A percentile compares a stretch with the other conserved stretches of the same genome.
phyloP scores from a whole-genome alignment of 1,140 invertebrate genomes.

The Drosophila teissieri region DNA sequence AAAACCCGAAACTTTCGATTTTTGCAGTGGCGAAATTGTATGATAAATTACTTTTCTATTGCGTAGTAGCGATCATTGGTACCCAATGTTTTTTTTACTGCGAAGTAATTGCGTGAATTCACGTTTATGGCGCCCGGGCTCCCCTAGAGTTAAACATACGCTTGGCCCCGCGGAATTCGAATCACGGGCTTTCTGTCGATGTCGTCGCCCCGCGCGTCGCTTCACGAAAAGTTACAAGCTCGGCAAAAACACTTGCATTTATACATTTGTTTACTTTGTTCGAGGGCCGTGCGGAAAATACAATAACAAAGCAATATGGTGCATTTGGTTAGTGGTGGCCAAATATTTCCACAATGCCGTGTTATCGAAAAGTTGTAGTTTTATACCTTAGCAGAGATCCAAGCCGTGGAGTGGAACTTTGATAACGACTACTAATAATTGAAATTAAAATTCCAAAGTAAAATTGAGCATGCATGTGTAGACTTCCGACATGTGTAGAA shows the following conservation, averaged over 20 bases:
- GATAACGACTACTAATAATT: not conserved
- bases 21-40: slow-evolving; percentile 17
- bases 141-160: slow-evolving; percentile 2
- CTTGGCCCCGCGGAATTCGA: slow-evolving; percentile 19
- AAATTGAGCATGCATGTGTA: too few relatives aligned
- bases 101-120: slow-evolving; percentile 24
- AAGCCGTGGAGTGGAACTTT: not conserved
- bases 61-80: slow-evolving; percentile 46
- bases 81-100: slow-evolving; percentile 34
- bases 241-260: slow-evolving; percentile 37
- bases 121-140: slow-evolving; percentile 19
- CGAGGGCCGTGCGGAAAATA: slow-evolving; percentile 44
- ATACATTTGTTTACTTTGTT: slow-evolving; percentile 36
- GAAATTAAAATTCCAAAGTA: too few relatives aligned
- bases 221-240: slow-evolving; percentile 35
- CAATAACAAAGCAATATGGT: slow-evolving; percentile 18
- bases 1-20: slow-evolving; percentile 10
- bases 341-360: not conserved
- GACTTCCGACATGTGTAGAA: too few relatives aligned
- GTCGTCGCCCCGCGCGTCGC: slow-evolving; percentile 11
- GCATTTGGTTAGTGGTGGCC: slow-evolving; percentile 1
- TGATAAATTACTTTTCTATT: slow-evolving; percentile 34
- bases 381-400: not conserved
- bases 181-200: slow-evolving; percentile 3
- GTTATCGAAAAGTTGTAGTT: not conserved